Evolutionary conservation across 2,888 invertebrate genomes (phyloP).

Genomic region (Lacanobia oleracea): DNA sequence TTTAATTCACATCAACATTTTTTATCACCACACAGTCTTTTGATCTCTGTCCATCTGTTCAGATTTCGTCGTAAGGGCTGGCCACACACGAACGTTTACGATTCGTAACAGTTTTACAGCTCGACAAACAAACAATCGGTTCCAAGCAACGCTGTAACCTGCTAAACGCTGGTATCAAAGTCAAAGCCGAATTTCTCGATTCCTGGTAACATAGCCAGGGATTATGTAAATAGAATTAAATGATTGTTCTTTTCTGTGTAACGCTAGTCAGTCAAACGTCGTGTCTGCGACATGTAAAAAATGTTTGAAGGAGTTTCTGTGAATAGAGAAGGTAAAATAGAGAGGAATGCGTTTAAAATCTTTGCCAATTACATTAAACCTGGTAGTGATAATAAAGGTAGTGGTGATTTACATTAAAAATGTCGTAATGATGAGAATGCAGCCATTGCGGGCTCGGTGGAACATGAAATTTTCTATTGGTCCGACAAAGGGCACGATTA

Average conservation of each 20-base stretch:
- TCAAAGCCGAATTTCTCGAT: conserved; percentile 82
- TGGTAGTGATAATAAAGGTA: conserved; percentile 82
- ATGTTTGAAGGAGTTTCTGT: conserved; percentile 36
- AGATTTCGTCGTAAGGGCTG: conserved; percentile 90
- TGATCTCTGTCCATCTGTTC: conserved; percentile 89
- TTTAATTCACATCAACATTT: conserved; percentile 87
- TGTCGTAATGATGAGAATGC: conserved; percentile 84
- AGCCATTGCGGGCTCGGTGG: conserved; percentile 81
- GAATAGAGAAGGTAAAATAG: conserved; percentile 25
- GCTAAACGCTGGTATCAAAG: conserved; percentile 86
- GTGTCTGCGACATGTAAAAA: conserved; percentile 45
- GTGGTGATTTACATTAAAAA: conserved; percentile 86
- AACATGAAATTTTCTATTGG: conserved; percentile 89
- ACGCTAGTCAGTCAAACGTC: conserved; percentile 63
- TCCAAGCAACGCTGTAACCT: conserved; percentile 85
- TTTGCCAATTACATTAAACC: conserved; percentile 66
- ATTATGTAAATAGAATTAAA: conserved; percentile 64
- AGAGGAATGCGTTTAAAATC: conserved; percentile 59
- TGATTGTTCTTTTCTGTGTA: conserved; percentile 68
- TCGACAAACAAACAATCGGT: conserved; percentile 89
- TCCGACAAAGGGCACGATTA: conserved; percentile 88
- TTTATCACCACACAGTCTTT: conserved; percentile 86
- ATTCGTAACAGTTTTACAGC: conserved; percentile 88
- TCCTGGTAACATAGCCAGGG: conserved; percentile 78
- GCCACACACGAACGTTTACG: conserved; percentile 90